Evolutionary conservation across 1,140 invertebrate genomes (phyloP).

Genomic region (Alviniconcha marisindica): DNA sequence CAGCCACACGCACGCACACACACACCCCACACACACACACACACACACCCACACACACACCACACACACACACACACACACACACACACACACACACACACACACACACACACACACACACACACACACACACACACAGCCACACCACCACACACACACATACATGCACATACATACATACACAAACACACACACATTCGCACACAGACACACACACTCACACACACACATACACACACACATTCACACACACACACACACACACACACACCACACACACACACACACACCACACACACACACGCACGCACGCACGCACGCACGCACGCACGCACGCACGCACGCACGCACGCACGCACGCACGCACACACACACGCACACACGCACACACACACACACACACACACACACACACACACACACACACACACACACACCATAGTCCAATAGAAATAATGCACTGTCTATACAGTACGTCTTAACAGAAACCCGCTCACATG

Average conservation of each 20-base stretch:
- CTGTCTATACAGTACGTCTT: no score
- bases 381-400: constrained; percentile 13
- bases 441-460: no score
- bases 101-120: background rate
- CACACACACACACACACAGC: background rate
- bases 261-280: no score
- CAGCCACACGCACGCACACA: background rate
- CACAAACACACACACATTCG: constrained; percentile 7
- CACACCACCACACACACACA: background rate
- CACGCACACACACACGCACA: constrained; percentile 19
- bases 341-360: constrained; percentile 9
- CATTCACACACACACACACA: constrained; percentile 14
- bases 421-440: background rate
- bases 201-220: no score
- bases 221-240: background rate
- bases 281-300: constrained; percentile 16
- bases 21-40: background rate
- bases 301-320: background rate
- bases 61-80: constrained; percentile 1
- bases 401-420: constrained; percentile 24
- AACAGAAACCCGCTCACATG: no score
- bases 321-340: background rate
- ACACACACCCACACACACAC: background rate
- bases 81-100: constrained; percentile 4
- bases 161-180: constrained; percentile 11